Evolutionary conservation across 1,140 invertebrate genomes (phyloP).

Genomic region (Lordiphosa mommai): DNA sequence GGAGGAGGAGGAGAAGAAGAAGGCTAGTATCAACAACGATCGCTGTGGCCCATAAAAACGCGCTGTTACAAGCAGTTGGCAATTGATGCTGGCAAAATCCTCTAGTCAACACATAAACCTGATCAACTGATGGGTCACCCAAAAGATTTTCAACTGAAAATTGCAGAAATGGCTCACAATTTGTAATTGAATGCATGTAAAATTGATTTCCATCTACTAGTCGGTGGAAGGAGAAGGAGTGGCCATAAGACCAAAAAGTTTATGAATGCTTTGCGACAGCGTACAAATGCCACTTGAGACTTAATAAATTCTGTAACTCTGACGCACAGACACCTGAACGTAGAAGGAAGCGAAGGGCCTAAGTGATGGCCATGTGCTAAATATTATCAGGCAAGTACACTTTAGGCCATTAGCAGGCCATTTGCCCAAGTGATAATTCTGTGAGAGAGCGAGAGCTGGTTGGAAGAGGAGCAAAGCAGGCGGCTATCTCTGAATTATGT

Average conservation of each 20-base stretch:
- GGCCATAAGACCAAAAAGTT: conserved; percentile 22
- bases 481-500: conserved; percentile 73
- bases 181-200: conserved; percentile 77
- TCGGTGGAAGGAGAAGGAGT: conserved; percentile 23
- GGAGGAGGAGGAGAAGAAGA: background rate
- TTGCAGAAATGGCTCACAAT: conserved; percentile 60
- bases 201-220: conserved; percentile 60
- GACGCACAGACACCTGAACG: conserved; percentile 4
- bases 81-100: too few relatives aligned
- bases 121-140: conserved; percentile 30
- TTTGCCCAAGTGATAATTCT: conserved; percentile 31
- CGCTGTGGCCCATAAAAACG: conserved; percentile 19
- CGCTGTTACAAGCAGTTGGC: conserved; percentile 53
- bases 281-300: conserved; percentile 43
- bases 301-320: conserved; percentile 37
- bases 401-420: conserved; percentile 77
- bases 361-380: conserved; percentile 62
- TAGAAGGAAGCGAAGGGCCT: background rate
- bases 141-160: background rate
- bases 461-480: conserved; percentile 30
- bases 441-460: background rate
- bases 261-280: conserved; percentile 25
- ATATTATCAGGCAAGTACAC: conserved; percentile 77
- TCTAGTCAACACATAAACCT: conserved; percentile 36
- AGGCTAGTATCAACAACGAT: background rate